phyloP scores from a whole-genome alignment of 1,140 invertebrate species.

The Epicauta chinensis region DNA sequence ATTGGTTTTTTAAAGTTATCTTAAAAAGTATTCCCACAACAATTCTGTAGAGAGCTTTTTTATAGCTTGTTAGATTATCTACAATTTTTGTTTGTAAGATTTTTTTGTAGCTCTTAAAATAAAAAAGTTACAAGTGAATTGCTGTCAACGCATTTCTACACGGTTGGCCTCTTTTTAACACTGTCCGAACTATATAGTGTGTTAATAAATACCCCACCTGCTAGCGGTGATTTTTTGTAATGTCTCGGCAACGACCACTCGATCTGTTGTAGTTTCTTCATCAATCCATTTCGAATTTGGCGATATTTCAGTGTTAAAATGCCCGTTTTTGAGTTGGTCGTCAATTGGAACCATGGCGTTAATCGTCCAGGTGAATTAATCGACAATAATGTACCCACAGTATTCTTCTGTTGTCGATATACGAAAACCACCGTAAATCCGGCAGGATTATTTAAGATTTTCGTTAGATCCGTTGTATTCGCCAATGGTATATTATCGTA shows the following conservation, averaged over 20 bases:
- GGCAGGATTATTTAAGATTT: constrained; percentile 30
- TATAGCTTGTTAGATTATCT: no score
- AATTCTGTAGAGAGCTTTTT: no score
- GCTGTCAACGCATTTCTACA: no score
- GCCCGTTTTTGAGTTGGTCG: constrained; percentile 40
- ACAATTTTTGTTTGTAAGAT: no score
- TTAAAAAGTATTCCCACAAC: no score
- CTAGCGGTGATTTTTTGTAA: constrained; percentile 38
- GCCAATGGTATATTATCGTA: constrained; percentile 42
- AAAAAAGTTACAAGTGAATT: no score
- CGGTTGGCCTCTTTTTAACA: no score
- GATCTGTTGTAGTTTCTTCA: constrained; percentile 37
- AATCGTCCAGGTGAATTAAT: constrained; percentile 44
- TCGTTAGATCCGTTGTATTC: constrained; percentile 32
- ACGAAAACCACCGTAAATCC: constrained; percentile 43
- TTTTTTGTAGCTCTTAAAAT: no score
- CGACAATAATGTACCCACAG: constrained; percentile 43
- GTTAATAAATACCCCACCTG: constrained; percentile 26
- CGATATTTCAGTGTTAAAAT: constrained; percentile 39
- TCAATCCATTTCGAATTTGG: constrained; percentile 27
- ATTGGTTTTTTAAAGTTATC: no score
- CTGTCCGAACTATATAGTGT: background rate
- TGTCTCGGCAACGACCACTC: constrained; percentile 39
- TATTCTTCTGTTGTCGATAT: constrained; percentile 44
- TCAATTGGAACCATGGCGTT: constrained; percentile 45